phyloP scores from a whole-genome alignment of 2,797 vertebrate genomes.

The Cuniculus paca region DNA sequence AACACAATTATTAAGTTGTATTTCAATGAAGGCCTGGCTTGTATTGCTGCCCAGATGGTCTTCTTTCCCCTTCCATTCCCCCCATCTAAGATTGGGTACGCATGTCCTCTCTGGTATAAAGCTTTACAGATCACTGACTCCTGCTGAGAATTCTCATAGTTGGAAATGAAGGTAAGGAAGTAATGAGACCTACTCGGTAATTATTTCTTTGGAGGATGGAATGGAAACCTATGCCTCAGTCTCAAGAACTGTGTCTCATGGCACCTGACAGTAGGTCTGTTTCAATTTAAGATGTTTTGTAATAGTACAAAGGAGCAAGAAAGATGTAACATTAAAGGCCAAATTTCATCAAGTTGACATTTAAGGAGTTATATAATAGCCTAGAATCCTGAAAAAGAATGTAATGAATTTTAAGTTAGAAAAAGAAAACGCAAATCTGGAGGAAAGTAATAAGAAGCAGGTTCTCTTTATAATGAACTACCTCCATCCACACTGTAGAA shows the following conservation, averaged over 20 bases:
- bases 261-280: slow-evolving; percentile 60
- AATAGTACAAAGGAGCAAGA: slow-evolving; percentile 58
- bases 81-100: neutral
- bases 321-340: slow-evolving; percentile 56
- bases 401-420: slow-evolving; percentile 78
- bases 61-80: neutral
- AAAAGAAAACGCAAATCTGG: slow-evolving; percentile 65
- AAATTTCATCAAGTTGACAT: slow-evolving; percentile 76
- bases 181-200: neutral
- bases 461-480: slow-evolving; percentile 61
- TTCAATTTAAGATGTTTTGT: slow-evolving; percentile 76
- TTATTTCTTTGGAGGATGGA: slow-evolving; percentile 5
- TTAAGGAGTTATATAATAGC: slow-evolving; percentile 79
- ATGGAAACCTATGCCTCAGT: neutral
- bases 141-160: neutral
- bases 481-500: slow-evolving; percentile 46
- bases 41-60: slow-evolving; percentile 27
- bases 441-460: slow-evolving; percentile 76
- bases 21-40: slow-evolving; percentile 69
- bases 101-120: neutral
- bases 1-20: slow-evolving; percentile 74
- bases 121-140: slow-evolving; percentile 9
- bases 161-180: neutral
- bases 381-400: slow-evolving; percentile 73
- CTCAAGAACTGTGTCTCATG: slow-evolving; percentile 20